These are phyloP conservation scores for Eristalinus sepulchralis DNA, from an alignment of 2,888 invertebrate species.

Conservation along the genomic window DNA sequence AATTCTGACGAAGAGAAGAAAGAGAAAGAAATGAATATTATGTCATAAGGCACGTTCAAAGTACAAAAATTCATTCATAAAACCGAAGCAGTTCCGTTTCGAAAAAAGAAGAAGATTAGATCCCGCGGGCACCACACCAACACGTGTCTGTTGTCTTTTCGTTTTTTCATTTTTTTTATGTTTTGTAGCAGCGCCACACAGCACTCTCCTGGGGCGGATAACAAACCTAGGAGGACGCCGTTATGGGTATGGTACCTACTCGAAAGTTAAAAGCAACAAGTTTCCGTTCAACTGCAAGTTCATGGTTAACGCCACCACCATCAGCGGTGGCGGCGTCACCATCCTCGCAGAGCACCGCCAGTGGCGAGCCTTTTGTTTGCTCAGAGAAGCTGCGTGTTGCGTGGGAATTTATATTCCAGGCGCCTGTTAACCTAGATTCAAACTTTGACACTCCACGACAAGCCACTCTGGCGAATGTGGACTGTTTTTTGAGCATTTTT, in stretches of 20 bases:
- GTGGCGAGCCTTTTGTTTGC: background rate
- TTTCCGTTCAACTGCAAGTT: slow-evolving; percentile 35
- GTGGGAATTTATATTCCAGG: slow-evolving; percentile 20
- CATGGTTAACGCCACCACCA: slow-evolving; percentile 30
- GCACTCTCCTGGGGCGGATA: background rate
- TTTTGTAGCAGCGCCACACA: background rate
- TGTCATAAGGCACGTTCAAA: background rate
- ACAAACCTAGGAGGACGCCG: background rate
- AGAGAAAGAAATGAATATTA: background rate
- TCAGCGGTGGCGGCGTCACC: too few relatives aligned
- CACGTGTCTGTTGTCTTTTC: background rate
- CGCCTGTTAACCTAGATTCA: slow-evolving; percentile 44
- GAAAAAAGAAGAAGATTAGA: background rate
- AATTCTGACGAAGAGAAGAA: slow-evolving; percentile 32
- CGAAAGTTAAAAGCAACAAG: slow-evolving; percentile 18
- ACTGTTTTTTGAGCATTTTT: too few relatives aligned
- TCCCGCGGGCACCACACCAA: background rate
- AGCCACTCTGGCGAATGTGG: slow-evolving; percentile 19
- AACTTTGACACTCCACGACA: background rate
- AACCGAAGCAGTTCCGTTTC: slow-evolving; percentile 7
- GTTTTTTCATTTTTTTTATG: too few relatives aligned
- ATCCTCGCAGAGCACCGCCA: too few relatives aligned
- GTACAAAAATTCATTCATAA: background rate
- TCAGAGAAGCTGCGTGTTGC: background rate
- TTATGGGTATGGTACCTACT: slow-evolving; percentile 19